Evolutionary conservation across 1,140 invertebrate species (phyloP).

Genomic region (Microplitis mediator): DNA sequence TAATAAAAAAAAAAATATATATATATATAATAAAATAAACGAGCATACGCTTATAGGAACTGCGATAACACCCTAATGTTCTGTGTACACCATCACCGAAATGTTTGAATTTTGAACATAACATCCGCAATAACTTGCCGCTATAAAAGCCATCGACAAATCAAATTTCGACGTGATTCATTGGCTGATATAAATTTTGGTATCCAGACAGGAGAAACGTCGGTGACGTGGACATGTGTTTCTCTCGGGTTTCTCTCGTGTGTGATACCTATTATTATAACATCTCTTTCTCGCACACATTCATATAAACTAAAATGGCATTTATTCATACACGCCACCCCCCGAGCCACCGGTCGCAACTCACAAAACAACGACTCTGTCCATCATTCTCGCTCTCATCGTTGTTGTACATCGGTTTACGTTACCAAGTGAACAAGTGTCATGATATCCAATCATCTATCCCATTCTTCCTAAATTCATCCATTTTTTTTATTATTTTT

Average conservation of each 20-base stretch:
- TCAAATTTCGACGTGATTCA: conserved; percentile 65
- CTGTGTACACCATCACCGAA: conserved; percentile 33
- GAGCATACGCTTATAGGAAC: not conserved
- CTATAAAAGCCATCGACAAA: conserved; percentile 65
- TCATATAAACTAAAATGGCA: not conserved
- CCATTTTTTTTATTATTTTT: not conserved
- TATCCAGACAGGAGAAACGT: conserved; percentile 53
- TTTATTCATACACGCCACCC: not conserved
- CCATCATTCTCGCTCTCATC: conserved; percentile 34
- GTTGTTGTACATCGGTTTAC: conserved; percentile 53
- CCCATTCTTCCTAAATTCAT: conserved; percentile 1
- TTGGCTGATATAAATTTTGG: conserved; percentile 59
- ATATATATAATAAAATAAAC: not conserved
- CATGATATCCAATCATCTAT: conserved; percentile 31
- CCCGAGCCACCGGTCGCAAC: not conserved
- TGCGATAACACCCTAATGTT: conserved; percentile 18
- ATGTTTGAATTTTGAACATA: conserved; percentile 56
- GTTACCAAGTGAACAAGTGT: conserved; percentile 41
- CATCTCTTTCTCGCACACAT: not conserved
- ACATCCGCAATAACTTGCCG: conserved; percentile 62
- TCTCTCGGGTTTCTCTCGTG: conserved; percentile 24
- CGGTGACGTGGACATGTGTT: conserved; percentile 61
- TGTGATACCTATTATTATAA: not conserved
- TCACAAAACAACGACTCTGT: conserved; percentile 6
- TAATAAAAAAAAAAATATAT: not conserved